Evolutionary conservation across 2,797 vertebrate genomes (phyloP).

Genomic region (Balearica regulorum): DNA sequence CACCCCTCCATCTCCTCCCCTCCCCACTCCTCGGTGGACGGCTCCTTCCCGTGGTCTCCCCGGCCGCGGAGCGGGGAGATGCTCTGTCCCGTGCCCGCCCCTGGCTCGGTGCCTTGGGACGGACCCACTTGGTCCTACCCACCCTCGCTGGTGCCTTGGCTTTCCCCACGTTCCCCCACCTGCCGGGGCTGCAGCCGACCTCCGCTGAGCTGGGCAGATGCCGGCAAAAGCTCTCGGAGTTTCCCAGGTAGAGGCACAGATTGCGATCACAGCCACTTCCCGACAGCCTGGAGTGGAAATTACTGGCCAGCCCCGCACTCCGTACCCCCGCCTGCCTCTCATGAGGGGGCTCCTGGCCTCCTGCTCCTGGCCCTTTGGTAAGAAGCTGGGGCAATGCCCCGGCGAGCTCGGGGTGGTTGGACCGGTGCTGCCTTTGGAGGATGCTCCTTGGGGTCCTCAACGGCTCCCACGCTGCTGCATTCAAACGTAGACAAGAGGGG

Average conservation of each 20-base stretch:
- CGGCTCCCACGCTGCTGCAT: fast-evolving
- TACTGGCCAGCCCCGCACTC: fast-evolving
- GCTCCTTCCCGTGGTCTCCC: neutral
- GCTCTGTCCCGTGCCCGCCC: neutral
- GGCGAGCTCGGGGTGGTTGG: fast-evolving
- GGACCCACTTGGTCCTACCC: neutral
- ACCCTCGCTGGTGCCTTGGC: fast-evolving
- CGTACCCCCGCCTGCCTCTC: neutral
- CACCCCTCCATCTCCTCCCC: neutral
- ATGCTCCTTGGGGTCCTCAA: neutral
- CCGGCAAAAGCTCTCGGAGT: neutral
- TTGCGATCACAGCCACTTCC: fast-evolving
- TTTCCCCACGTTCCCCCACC: neutral
- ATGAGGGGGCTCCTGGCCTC: neutral
- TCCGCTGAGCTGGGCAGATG: too few species aligned
- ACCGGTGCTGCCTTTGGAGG: fast-evolving
- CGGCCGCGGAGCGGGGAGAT: neutral
- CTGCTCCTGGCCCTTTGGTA: too few species aligned
- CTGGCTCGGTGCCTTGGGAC: neutral
- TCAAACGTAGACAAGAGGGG: neutral
- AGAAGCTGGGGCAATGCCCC: neutral
- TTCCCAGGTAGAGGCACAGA: neutral
- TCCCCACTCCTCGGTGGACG: fast-evolving
- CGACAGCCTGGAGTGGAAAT: neutral
- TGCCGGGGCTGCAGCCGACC: neutral